phyloP scores from a whole-genome alignment of 2,888 invertebrate species.

The Copidosoma aretas region DNA sequence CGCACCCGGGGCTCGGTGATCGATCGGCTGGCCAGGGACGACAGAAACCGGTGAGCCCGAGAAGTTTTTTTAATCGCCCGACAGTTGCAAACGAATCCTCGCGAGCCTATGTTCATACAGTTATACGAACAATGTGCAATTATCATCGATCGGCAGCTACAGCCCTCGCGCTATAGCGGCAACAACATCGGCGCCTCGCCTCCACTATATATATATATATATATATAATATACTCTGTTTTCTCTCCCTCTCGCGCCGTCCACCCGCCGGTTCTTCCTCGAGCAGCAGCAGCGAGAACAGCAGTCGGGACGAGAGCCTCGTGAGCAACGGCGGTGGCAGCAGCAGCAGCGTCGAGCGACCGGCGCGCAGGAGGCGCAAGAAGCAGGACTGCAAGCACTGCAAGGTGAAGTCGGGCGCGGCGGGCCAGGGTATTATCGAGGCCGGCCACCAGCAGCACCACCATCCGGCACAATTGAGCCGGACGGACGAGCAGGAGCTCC shows the following conservation, averaged over 20 bases:
- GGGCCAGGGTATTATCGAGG: slow-evolving; percentile 1
- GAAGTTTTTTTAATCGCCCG: no score
- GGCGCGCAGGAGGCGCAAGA: slow-evolving; percentile 54
- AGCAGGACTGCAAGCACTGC: slow-evolving; percentile 60
- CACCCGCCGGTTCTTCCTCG: neutral
- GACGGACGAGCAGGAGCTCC: slow-evolving; percentile 10
- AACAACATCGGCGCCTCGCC: no score
- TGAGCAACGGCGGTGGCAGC: slow-evolving; percentile 9
- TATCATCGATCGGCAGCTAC: no score
- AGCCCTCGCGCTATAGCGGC: no score
- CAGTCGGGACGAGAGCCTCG: slow-evolving; percentile 20
- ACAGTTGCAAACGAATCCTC: no score
- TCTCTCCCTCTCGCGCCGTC: neutral
- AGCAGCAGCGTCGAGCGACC: slow-evolving; percentile 35
- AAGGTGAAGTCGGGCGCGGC: slow-evolving; percentile 41
- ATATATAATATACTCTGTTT: neutral
- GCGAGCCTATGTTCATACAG: no score
- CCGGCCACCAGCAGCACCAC: slow-evolving; percentile 1
- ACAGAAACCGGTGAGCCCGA: slow-evolving; percentile 29
- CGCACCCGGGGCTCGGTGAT: slow-evolving; percentile 37
- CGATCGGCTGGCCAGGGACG: slow-evolving; percentile 29
- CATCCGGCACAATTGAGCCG: neutral
- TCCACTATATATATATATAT: neutral
- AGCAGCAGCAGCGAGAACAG: neutral
- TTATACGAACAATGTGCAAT: no score